A percentile compares a stretch with the other conserved stretches of the same genome.
phyloP scores from a whole-genome alignment of 2,888 invertebrate species.

The Pseudeuparius sepicola region DNA sequence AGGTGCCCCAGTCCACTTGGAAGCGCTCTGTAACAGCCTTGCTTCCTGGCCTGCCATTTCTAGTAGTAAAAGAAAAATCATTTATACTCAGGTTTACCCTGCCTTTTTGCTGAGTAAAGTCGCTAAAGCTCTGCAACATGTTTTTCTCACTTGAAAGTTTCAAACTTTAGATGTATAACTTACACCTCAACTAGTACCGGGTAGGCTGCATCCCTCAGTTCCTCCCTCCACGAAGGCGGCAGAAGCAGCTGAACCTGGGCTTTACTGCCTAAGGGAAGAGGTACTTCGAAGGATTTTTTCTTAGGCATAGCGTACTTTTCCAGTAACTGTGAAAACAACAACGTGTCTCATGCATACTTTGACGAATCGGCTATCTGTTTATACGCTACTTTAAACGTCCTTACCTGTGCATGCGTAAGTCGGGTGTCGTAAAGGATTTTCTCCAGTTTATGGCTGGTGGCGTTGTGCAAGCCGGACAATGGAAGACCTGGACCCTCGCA shows the following conservation, averaged over 20 bases:
- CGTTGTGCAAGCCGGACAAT: conserved; percentile 67
- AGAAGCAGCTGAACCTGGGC: conserved; percentile 82
- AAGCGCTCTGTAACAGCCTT: conserved; percentile 85
- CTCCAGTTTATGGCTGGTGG: conserved; percentile 64
- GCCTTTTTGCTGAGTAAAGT: too few relatives aligned
- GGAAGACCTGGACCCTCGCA: conserved; percentile 91
- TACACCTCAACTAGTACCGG: conserved; percentile 83
- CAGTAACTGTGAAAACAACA: too few relatives aligned
- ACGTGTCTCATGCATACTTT: too few relatives aligned
- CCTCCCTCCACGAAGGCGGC: conserved; percentile 82
- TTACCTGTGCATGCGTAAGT: conserved; percentile 49
- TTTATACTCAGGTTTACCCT: too few relatives aligned
- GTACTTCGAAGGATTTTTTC: conserved; percentile 73
- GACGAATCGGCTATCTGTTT: too few relatives aligned
- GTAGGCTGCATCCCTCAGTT: conserved; percentile 76
- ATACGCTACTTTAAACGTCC: too few relatives aligned
- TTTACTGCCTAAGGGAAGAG: conserved; percentile 71
- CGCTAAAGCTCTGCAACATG: too few relatives aligned
- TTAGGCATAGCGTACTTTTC: conserved; percentile 74
- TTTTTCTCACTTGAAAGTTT: background rate
- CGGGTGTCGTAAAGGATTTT: conserved; percentile 33
- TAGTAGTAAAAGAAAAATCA: conserved; percentile 16
- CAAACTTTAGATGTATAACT: conserved; percentile 32
- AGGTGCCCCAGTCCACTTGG: conserved; percentile 82
- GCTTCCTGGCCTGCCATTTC: conserved; percentile 86